phyloP scores from a whole-genome alignment of 2,113 vertebrate genomes.

The Recurvirostra avosetta region DNA sequence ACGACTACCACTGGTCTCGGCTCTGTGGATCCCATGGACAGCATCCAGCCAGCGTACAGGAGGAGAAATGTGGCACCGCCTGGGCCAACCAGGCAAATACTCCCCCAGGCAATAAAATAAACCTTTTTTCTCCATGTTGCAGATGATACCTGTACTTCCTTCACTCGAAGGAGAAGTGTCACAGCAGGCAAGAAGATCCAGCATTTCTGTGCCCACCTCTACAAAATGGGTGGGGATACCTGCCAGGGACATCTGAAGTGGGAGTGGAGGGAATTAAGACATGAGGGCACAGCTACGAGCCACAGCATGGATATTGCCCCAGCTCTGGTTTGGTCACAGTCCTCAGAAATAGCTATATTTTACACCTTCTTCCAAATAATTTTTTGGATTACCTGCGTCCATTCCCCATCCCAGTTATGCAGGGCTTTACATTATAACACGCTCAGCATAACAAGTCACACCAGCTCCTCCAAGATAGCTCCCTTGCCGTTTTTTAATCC shows the following conservation, averaged over 20 bases:
- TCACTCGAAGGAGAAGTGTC: not conserved
- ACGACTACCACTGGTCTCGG: not conserved
- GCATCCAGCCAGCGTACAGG: fast-evolving
- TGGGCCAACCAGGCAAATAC: not conserved
- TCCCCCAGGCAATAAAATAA: not conserved
- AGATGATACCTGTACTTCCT: fast-evolving
- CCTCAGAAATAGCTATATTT: not conserved
- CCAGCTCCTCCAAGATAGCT: not conserved
- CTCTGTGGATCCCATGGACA: not conserved
- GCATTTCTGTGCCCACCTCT: fast-evolving
- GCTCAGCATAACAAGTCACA: not conserved
- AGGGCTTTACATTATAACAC: not conserved
- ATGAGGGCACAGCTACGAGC: not conserved
- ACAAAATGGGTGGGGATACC: not conserved
- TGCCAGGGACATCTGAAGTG: not conserved
- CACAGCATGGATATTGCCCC: not conserved
- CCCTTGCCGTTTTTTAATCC: not conserved
- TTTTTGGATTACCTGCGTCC: not conserved
- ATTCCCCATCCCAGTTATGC: not conserved
- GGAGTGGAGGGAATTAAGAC: not conserved
- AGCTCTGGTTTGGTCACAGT: not conserved
- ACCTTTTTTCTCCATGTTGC: not conserved
- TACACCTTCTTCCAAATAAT: not conserved
- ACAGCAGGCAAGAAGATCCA: not conserved
- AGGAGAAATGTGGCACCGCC: not conserved